These are phyloP conservation scores for Ptilonorhynchus violaceus DNA, from an alignment of 2,113 vertebrate species.

Conservation along the genomic window DNA sequence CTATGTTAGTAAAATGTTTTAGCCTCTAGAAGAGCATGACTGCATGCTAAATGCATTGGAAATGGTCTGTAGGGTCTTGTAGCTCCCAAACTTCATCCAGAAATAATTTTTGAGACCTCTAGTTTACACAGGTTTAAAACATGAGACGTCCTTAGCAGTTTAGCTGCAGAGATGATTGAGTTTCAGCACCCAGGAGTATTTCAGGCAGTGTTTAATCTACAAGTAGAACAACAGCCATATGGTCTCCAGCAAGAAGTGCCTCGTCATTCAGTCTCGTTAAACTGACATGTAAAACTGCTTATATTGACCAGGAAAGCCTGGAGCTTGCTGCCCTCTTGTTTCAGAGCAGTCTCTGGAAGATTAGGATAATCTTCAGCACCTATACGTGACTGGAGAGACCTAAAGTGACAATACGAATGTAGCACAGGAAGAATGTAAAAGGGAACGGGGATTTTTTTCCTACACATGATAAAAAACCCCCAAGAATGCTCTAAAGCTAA, in stretches of 20 bases:
- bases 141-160: not conserved
- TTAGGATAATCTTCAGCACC: not conserved
- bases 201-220: not conserved
- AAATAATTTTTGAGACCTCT: not conserved
- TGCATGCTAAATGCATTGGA: not conserved
- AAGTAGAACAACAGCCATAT: constrained; percentile 3
- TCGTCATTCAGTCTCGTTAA: not conserved
- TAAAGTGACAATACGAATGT: not conserved
- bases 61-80: not conserved
- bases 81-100: not conserved
- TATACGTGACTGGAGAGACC: not conserved
- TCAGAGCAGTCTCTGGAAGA: not conserved
- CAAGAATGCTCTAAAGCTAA: not conserved
- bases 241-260: not conserved
- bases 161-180: not conserved
- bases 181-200: constrained; percentile 18
- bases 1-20: not conserved
- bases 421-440: not conserved
- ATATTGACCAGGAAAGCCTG: not conserved
- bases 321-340: not conserved
- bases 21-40: not conserved
- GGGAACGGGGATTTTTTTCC: not conserved
- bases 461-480: accelerated
- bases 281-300: not conserved
- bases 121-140: not conserved